A percentile compares a stretch with the other conserved stretches of the same genome.
Conservation (phyloP, 2,888 invertebrate species). For the Harmothoe impar region DNA sequence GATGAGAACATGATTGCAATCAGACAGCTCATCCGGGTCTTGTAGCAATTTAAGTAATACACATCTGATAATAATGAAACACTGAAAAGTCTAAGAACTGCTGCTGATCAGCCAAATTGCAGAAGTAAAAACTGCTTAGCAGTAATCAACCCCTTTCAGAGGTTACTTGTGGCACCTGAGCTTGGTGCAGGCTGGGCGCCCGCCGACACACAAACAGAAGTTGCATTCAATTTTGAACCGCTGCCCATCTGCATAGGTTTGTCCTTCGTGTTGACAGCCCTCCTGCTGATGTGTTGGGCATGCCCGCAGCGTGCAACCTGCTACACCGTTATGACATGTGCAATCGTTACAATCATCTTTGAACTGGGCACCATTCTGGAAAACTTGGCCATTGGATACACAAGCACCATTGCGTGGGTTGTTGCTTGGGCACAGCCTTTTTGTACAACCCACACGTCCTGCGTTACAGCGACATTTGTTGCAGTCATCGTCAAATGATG, state of each 20-base stretch:
- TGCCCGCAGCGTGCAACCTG: not conserved
- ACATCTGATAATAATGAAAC: no score
- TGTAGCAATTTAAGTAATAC: no score
- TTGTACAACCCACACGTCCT: not conserved
- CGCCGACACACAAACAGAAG: not conserved
- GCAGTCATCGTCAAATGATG: not conserved
- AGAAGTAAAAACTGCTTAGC: no score
- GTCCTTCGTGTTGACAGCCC: not conserved
- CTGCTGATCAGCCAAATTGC: no score
- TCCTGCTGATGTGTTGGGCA: not conserved
- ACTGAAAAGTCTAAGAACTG: no score
- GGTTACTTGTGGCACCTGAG: no score
- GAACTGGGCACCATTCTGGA: not conserved
- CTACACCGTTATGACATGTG: not conserved
- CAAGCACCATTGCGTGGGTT: not conserved
- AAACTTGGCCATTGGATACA: not conserved
- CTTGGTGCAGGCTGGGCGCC: not conserved
- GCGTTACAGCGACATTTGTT: not conserved
- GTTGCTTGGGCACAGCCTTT: not conserved
- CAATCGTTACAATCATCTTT: constrained; percentile 31
- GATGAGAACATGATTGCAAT: no score
- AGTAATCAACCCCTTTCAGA: no score
- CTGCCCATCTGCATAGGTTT: not conserved
- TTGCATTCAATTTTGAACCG: not conserved
- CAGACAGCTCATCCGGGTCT: no score